Percentiles rank a stretch among this genome's conserved stretches.
Conservation (phyloP, 2,888 invertebrate species). For the Syrphus vitripennis region DNA sequence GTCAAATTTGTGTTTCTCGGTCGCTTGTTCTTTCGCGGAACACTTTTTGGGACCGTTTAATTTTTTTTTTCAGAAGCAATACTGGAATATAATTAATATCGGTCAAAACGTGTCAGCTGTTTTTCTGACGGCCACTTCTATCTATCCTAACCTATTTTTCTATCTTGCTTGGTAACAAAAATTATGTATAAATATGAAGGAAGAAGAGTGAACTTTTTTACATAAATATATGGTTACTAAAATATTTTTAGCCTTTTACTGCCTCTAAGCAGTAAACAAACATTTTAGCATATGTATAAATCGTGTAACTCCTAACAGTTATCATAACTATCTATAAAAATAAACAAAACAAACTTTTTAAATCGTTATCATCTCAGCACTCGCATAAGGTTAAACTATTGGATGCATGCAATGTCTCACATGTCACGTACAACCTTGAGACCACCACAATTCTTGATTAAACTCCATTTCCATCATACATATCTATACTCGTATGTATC, state of each 20-base stretch:
- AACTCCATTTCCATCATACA: background rate
- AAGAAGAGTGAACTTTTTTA: background rate
- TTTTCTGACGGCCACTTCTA: too few relatives aligned
- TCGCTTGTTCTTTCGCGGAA: too few relatives aligned
- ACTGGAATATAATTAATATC: too few relatives aligned
- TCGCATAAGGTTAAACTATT: constrained; percentile 49
- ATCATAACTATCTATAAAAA: background rate
- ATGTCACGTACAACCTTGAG: constrained; percentile 54
- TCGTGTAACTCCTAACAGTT: background rate
- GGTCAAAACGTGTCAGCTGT: too few relatives aligned
- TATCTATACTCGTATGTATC: background rate
- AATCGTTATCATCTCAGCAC: constrained; percentile 50
- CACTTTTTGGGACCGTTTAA: too few relatives aligned
- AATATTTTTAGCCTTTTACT: background rate
- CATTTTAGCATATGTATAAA: background rate
- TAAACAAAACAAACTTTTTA: constrained; percentile 19
- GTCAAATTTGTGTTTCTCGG: too few relatives aligned
- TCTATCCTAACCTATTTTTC: too few relatives aligned
- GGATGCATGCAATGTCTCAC: constrained; percentile 55
- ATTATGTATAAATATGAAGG: too few relatives aligned
- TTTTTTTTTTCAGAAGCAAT: too few relatives aligned
- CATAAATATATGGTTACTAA: background rate
- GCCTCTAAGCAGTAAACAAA: background rate
- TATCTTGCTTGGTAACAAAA: too few relatives aligned
- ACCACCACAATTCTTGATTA: background rate